Percentiles rank a stretch among this genome's conserved stretches.
Conservation (phyloP, 2,113 vertebrate species). For the Halichoerus grypus region DNA sequence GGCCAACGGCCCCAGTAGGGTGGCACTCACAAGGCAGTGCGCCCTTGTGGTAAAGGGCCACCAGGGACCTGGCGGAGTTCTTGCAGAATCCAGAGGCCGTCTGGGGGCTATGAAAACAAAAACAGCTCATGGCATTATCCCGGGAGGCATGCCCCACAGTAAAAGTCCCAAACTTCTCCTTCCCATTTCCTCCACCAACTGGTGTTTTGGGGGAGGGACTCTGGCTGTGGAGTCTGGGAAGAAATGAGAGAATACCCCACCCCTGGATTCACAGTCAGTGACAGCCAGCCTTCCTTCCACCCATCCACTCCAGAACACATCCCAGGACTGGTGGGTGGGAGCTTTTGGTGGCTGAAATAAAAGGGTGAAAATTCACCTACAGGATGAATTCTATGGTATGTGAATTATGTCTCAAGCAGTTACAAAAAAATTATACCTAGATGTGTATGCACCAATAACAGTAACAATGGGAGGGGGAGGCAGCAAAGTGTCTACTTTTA, state of each 20-base stretch:
- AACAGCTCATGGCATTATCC: not conserved
- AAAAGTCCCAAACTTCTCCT: not conserved
- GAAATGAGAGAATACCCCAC: not conserved
- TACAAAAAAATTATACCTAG: not conserved
- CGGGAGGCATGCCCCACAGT: not conserved
- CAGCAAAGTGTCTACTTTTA: not conserved
- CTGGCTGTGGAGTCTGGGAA: not conserved
- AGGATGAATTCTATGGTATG: not conserved
- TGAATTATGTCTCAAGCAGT: not conserved
- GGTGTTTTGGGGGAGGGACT: not conserved
- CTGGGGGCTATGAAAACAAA: slow-evolving; percentile 86
- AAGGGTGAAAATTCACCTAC: not conserved
- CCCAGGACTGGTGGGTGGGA: not conserved
- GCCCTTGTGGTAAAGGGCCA: slow-evolving; percentile 92
- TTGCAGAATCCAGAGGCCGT: slow-evolving; percentile 91
- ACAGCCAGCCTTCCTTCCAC: not conserved
- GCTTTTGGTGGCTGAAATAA: not conserved
- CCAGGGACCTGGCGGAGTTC: slow-evolving; percentile 91
- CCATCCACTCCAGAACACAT: not conserved
- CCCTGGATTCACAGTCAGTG: not conserved
- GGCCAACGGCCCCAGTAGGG: slow-evolving; percentile 83
- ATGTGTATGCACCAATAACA: not conserved
- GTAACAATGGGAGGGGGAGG: not conserved
- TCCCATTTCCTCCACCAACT: not conserved
- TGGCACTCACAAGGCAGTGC: slow-evolving; percentile 94